Conservation (phyloP, 2,888 invertebrate genomes). For the Pogonocherus hispidulus region DNA sequence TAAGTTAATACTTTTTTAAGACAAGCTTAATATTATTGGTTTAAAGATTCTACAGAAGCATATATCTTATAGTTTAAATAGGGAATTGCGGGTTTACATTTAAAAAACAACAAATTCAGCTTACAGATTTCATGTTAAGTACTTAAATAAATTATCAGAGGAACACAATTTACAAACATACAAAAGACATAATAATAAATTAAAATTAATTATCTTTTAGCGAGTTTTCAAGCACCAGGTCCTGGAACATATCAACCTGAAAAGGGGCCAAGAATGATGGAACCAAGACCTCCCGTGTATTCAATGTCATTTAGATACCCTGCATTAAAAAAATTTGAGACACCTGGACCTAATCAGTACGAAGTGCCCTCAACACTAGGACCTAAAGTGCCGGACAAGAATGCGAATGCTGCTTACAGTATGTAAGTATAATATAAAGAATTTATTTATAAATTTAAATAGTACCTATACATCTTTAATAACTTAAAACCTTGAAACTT, state of each 20-base stretch:
- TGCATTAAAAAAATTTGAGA: constrained; percentile 53
- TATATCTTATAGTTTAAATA: no score
- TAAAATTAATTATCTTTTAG: no score
- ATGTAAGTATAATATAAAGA: constrained; percentile 67
- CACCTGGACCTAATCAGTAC: constrained; percentile 77
- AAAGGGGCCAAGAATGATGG: constrained; percentile 70
- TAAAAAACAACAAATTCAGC: no score
- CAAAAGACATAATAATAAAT: background rate
- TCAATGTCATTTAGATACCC: constrained; percentile 70
- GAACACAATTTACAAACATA: background rate
- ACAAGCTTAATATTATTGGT: background rate
- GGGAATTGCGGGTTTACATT: no score
- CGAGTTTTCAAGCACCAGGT: constrained; percentile 70
- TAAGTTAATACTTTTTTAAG: background rate
- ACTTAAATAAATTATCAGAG: no score
- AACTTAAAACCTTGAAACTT: no score
- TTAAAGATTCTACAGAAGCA: no score
- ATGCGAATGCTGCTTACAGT: constrained; percentile 68
- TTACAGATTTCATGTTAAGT: no score
- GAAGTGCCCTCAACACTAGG: constrained; percentile 70
- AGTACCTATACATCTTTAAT: no score
- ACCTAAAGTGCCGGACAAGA: constrained; percentile 70
- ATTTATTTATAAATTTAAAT: no score
- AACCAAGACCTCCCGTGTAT: constrained; percentile 73
- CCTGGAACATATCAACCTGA: constrained; percentile 78